Conservation (phyloP, 1,140 invertebrate species). For the Drosophila sturtevanti region DNA sequence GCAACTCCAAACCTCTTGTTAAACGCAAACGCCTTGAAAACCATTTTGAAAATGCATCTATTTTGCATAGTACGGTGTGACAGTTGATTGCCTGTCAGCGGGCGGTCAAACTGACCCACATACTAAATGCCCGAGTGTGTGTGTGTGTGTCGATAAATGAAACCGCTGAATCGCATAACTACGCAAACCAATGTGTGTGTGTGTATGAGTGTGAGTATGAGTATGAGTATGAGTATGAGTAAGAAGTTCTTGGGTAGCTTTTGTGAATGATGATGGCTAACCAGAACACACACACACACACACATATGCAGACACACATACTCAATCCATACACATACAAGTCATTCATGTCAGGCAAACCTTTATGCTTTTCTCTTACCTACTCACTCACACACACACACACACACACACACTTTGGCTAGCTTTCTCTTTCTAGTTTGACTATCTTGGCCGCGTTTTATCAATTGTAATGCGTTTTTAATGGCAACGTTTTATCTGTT, state of each 20-base stretch:
- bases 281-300: constrained; percentile 17
- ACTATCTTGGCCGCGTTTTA: constrained; percentile 33
- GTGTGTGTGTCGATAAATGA: constrained; percentile 33
- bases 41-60: constrained; percentile 56
- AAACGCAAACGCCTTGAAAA: constrained; percentile 40
- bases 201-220: constrained; percentile 11
- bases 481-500: constrained; percentile 72
- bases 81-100: constrained; percentile 76
- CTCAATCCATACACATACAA: constrained; percentile 9
- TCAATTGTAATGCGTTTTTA: constrained; percentile 81
- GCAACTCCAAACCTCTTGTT: neutral
- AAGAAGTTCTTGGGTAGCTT: constrained; percentile 41
- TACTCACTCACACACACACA: neutral
- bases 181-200: constrained; percentile 12
- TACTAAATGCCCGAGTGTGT: constrained; percentile 33
- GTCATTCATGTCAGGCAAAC: constrained; percentile 56
- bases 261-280: constrained; percentile 71
- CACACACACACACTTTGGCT: neutral
- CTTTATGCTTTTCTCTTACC: constrained; percentile 37
- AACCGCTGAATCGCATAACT: neutral
- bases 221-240: constrained; percentile 12
- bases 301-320: constrained; percentile 20
- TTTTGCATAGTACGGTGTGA: constrained; percentile 51
- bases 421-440: constrained; percentile 1
- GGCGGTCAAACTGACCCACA: constrained; percentile 66